Evolutionary conservation across 2,113 vertebrate genomes (phyloP).

Genomic region (Pontoporia blainvillei): DNA sequence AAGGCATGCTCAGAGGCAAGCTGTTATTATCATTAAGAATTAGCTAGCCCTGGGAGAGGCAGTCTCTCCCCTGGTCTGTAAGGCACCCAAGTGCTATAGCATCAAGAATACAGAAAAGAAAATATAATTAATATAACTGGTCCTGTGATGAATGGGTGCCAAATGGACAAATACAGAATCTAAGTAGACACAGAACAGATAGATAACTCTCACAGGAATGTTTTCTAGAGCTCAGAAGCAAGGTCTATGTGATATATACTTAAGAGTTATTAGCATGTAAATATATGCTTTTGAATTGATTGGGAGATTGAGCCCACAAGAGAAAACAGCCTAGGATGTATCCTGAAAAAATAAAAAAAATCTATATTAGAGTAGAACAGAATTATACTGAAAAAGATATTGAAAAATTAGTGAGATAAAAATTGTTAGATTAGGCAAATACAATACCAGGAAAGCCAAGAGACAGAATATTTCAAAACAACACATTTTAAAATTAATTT

Average conservation of each 20-base stretch:
- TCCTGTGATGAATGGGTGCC: neutral
- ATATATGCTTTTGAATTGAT: neutral
- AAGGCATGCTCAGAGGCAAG: neutral
- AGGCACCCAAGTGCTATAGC: neutral
- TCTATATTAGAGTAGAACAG: neutral
- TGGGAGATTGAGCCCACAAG: neutral
- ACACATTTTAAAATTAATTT: neutral
- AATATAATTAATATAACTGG: neutral
- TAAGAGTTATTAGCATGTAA: neutral
- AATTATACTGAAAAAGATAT: neutral
- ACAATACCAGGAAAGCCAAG: neutral
- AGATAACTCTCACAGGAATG: neutral
- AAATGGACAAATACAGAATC: neutral
- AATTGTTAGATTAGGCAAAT: neutral
- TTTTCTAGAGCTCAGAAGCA: neutral
- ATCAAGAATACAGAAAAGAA: neutral
- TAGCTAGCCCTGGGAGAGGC: neutral
- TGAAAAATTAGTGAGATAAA: neutral
- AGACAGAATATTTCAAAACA: neutral
- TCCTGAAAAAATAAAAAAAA: neutral
- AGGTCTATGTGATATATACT: neutral
- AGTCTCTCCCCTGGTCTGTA: neutral
- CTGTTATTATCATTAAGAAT: neutral
- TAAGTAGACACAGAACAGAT: neutral
- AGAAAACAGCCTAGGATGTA: neutral